Conservation (phyloP, 2,797 vertebrate genomes). For the Sitta carolinensis region DNA sequence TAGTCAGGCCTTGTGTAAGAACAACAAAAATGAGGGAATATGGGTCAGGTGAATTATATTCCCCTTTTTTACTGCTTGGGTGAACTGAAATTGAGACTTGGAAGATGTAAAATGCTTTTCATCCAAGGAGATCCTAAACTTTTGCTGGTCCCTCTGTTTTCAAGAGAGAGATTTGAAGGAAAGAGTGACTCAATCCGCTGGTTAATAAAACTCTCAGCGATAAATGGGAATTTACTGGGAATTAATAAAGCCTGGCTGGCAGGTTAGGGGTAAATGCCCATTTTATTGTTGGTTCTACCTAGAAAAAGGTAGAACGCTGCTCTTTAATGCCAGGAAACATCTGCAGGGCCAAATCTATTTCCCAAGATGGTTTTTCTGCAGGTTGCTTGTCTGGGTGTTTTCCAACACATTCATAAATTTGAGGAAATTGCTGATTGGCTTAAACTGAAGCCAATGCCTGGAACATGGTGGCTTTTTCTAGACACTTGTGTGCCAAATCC, state of each 20-base stretch:
- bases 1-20: not conserved
- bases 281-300: not conserved
- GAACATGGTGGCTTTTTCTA: not conserved
- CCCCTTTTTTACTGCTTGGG: not conserved
- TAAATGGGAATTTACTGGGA: not conserved
- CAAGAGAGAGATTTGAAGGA: not conserved
- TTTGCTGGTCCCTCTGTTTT: not conserved
- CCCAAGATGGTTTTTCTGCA: not conserved
- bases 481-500: not conserved
- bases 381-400: not conserved
- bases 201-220: not conserved
- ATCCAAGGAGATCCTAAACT: not conserved
- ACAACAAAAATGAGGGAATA: not conserved
- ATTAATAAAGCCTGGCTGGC: not conserved
- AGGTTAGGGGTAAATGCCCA: not conserved
- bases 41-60: not conserved
- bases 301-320: accelerated
- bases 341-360: not conserved
- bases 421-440: not conserved
- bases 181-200: not conserved
- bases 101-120: not conserved
- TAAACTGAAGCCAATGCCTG: not conserved
- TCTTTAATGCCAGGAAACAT: not conserved
- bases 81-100: not conserved
- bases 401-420: not conserved